Evolutionary conservation across 2,113 vertebrate genomes (phyloP).

Genomic region (Eptesicus fuscus): DNA sequence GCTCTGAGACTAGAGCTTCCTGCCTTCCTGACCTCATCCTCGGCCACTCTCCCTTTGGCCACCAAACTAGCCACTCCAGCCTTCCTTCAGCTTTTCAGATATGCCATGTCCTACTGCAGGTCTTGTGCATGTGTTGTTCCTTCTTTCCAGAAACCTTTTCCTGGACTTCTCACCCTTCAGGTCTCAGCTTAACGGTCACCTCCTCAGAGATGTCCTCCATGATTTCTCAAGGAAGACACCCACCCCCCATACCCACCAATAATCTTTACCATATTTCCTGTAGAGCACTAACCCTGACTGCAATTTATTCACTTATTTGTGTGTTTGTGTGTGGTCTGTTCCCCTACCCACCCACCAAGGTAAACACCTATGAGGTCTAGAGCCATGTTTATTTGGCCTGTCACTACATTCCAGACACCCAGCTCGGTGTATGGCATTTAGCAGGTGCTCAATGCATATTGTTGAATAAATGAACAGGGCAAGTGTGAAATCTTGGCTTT

Average conservation of each 20-base stretch:
- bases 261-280: background rate
- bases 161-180: background rate
- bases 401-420: background rate
- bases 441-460: background rate
- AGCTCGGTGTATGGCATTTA: background rate
- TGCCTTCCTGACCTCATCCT: background rate
- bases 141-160: background rate
- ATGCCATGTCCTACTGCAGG: background rate
- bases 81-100: background rate
- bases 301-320: background rate
- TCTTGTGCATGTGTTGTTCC: background rate
- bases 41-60: background rate
- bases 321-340: background rate
- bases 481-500: background rate
- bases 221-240: background rate
- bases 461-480: background rate
- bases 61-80: background rate
- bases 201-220: background rate
- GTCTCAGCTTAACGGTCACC: background rate
- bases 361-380: background rate
- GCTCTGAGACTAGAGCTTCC: background rate
- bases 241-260: no score
- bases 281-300: background rate
- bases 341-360: background rate
- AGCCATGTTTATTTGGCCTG: background rate